phyloP scores from a whole-genome alignment of 2,888 invertebrate species.

The Pterobdella sp. region DNA sequence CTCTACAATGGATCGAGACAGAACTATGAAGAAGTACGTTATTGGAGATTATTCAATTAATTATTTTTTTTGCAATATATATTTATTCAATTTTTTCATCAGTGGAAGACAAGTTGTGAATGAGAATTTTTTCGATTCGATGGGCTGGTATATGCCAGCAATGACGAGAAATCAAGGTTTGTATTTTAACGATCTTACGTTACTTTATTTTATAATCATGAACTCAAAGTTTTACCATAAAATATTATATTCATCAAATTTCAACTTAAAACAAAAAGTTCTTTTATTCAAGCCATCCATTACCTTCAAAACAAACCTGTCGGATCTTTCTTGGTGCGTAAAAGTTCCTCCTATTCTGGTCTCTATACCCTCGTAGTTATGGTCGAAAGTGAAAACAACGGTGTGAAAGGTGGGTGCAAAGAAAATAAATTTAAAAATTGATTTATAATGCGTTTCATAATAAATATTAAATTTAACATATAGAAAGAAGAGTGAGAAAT shows the following conservation, averaged over 20 bases:
- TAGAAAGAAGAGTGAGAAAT: neutral
- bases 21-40: neutral
- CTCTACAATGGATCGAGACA: neutral
- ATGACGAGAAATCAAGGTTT: neutral
- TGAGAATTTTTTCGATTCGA: neutral
- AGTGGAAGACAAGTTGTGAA: too few relatives aligned
- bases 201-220: too few relatives aligned
- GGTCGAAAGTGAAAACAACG: neutral
- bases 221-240: too few relatives aligned
- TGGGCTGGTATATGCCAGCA: neutral
- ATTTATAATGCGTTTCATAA: neutral
- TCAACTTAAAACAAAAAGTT: neutral
- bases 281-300: neutral
- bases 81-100: neutral
- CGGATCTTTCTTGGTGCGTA: slow-evolving; percentile 4
- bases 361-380: slow-evolving; percentile 1
- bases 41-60: too few relatives aligned
- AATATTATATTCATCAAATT: neutral
- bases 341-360: neutral
- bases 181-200: neutral
- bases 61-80: neutral
- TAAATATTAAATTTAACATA: neutral
- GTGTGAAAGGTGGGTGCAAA: neutral
- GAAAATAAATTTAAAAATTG: neutral
- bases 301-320: neutral